Base-by-base conservation (phyloP, 2,113 vertebrate genomes). In the Aptenodytes forsteri region DNA sequence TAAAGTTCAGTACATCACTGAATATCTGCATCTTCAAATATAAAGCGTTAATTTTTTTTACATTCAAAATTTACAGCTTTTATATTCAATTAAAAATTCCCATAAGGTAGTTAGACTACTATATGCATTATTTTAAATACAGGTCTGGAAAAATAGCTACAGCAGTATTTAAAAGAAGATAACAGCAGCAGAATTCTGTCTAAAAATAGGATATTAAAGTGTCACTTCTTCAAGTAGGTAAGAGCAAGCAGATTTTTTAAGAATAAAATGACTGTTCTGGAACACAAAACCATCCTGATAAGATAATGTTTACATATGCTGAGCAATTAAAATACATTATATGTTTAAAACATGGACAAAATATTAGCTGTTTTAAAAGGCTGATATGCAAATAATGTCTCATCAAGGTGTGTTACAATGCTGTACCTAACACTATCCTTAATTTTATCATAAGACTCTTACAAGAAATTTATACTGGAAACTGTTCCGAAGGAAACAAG, bases 61-160 rank as follows among this genome's bases (percentile, higher is more conserved):
- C 95, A 96, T 88, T 92, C 82, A 92, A 97, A 96, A 96, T 91
- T 73, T 98, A 97, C 93, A 98, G 87, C 83, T 91, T 97, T 96
- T 96, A 90, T 96, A 91, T 80, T 96, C 71, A 64, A 76, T 98
- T 96, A 96, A 96, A 98, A 98, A 97, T 80, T 94, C 58, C 84
- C 85, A 16, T 96, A 95, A 88, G 42, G 42, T 42, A 42, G 83
- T 94, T 97, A 98, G 81, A 98, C 89, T 94, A 96, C 83, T 88
- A 54, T 82, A 83, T 20, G 47, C 29, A 91, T 93, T 82, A 91
- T 94, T 95, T 97, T 94, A 98, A 97, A 96, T 89, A 89, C 62
- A 95, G 82, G 70, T 95, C 93, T 97, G 92, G 92, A 98, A 98
- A 97, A 98, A 98, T 96, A 98, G 93, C 87, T 98, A 92, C 96